Conservation (phyloP, 1,140 invertebrate species). For the Cecropterus lyciades region DNA sequence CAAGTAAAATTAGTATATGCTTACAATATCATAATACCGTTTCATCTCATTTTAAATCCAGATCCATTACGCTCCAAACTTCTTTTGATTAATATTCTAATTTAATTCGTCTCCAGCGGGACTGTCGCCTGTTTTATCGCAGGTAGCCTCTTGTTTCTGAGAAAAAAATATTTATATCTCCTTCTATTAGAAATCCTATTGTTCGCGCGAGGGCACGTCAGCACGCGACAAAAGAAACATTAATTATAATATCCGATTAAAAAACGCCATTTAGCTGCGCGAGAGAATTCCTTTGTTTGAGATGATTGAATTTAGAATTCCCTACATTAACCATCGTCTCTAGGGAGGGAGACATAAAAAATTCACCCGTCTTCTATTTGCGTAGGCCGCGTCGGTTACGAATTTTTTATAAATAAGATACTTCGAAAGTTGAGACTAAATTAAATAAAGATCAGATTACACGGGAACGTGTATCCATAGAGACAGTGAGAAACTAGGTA, state of each 20-base stretch:
- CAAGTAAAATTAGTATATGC: constrained; percentile 37
- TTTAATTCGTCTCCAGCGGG: constrained; percentile 65
- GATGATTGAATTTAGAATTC: constrained; percentile 80
- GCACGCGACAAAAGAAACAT: constrained; percentile 84
- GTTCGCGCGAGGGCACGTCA: constrained; percentile 80
- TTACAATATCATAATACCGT: constrained; percentile 15
- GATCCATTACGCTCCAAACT: constrained; percentile 17
- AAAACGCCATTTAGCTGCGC: constrained; percentile 83
- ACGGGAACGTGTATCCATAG: constrained; percentile 37
- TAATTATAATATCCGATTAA: constrained; percentile 86
- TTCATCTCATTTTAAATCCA: constrained; percentile 19
- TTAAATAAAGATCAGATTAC: constrained; percentile 58
- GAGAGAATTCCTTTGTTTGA: constrained; percentile 78
- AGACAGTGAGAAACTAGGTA: constrained; percentile 61
- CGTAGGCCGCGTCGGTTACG: constrained; percentile 42
- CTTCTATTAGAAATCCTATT: constrained; percentile 80
- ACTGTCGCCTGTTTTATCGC: constrained; percentile 76
- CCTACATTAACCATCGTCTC: constrained; percentile 69
- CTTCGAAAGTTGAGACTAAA: constrained; percentile 36
- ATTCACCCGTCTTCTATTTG: constrained; percentile 50
- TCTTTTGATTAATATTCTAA: constrained; percentile 65
- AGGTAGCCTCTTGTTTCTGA: constrained; percentile 77
- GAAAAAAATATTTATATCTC: constrained; percentile 82
- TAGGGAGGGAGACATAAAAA: constrained; percentile 51
- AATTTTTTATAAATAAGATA: constrained; percentile 48